Evolutionary conservation across 2,113 vertebrate genomes (phyloP), one percentile per base, ranked within the genome.

Genomic region (Lophochroa leadbeateri): DNA sequence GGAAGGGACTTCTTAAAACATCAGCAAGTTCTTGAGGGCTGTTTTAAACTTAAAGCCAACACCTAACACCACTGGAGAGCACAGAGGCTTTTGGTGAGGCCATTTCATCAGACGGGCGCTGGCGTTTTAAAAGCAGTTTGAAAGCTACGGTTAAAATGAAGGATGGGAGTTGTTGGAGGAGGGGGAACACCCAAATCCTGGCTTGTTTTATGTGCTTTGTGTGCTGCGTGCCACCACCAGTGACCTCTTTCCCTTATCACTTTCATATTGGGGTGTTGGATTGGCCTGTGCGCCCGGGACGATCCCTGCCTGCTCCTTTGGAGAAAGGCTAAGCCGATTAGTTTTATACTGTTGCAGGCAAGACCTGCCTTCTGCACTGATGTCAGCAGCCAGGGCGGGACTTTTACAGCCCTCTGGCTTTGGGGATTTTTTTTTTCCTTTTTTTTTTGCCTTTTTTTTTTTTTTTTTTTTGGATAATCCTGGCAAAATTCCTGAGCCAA

Each of bases 361-460:
- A 86, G 96, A 94, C 95, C 96, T 96, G 94, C 96, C 96, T 96
- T 91, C 96, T 89, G 92, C 95, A 90, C 88, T 97, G 96, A 97
- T 96, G 95, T 97, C 96, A 97, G 96, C 94, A 89, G 8, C n/a
- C 94, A 95, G 97, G 98, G 98, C 95, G 97, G 97, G 94, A 97
- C 92, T 97, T 96, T 57, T 85, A 65, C 94, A 97, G 97, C 71
- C 70, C 63, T 95, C 92, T 92, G 94, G 88, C 77, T 92, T 97
- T 93, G 85, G 69, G 88, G 90, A 82, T 75, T 60, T 96, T 97
- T 55, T 86, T 4, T 11, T 23, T 50, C 94, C 49, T 63, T 86
- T 28, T 74, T 81, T 79, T 65, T 41, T 41, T n/a, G n/a, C 10
- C 39, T 10, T 41, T 41, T 19, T 29, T 46, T 6, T 65, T 18